Conservation (phyloP, 2,888 invertebrate species). For the Andrena marginata region DNA sequence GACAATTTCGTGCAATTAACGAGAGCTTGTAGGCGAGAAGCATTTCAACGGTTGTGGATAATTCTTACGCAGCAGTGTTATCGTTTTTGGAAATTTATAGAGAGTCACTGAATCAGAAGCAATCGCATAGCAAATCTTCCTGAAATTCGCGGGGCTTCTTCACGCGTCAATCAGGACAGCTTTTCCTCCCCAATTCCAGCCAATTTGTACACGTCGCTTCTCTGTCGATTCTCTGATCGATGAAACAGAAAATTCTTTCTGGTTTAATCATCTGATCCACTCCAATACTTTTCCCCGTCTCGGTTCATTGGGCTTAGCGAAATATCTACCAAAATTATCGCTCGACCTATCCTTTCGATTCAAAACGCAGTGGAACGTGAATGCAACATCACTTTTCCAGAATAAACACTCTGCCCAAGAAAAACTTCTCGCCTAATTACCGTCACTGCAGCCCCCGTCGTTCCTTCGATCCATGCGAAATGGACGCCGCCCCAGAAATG, state of each 20-base stretch:
- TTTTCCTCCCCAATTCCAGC: background rate
- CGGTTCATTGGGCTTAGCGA: background rate
- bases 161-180: background rate
- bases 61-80: too few relatives aligned
- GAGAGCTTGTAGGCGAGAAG: too few relatives aligned
- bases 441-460: too few relatives aligned
- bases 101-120: too few relatives aligned
- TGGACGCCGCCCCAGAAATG: too few relatives aligned
- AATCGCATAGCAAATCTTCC: background rate
- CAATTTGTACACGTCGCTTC: background rate
- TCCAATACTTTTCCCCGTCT: background rate
- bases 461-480: too few relatives aligned
- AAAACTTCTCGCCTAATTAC: too few relatives aligned
- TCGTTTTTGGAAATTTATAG: too few relatives aligned
- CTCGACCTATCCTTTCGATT: background rate
- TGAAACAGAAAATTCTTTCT: background rate
- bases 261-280: background rate
- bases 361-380: background rate
- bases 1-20: too few relatives aligned
- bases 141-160: background rate
- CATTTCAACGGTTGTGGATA: too few relatives aligned
- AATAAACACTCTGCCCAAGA: too few relatives aligned
- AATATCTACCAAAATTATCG: background rate
- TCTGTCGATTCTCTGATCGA: background rate
- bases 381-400: background rate